Base-by-base conservation (phyloP, 1,140 invertebrate genomes). In the Sycophila sp. region DNA sequence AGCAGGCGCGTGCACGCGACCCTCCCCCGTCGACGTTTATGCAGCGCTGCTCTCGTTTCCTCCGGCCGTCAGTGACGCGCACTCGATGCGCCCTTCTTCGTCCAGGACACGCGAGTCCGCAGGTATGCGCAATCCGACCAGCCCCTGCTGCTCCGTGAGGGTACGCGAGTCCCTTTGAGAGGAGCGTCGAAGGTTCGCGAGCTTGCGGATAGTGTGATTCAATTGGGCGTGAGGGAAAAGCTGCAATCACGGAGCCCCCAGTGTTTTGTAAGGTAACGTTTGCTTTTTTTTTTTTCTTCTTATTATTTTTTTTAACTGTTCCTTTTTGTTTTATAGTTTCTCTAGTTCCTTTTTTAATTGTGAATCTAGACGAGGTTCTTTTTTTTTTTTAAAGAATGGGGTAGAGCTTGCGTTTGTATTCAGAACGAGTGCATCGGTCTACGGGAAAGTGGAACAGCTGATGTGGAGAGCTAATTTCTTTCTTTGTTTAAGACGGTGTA, bases 221-320 rank as follows among this genome's bases (percentile, higher is more conserved):
- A n/a, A n/a, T n/a, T n/a, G n/a, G n/a, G n/a, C n/a, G n/a, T 38
- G 15, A 3, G 24, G 24, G 47, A 10, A 42, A 73, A 74, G 32
- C 74, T 63, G 70, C 71, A 77, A 85, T 85, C 74, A 82, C 84
- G 80, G 85, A 86, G 77, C 84, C 85, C 77, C 82, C 84, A 73
- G 83, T 83, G 77, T 79, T 86, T 75, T 81, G 82, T 40, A 86
- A 85, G 78, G 85, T 86, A 78, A 75, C 24, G 15, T 10, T 6
- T 11, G 26, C 8, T 45, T 30, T 13, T 45, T 40, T 28, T 24
- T 36, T 36, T 38, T 55, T 62, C n/a, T 42, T 49, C 17, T 51
- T 40, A 51, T 36, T 62, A n/a, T n/a, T n/a, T n/a, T n/a, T n/a
- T n/a, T n/a, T n/a, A n/a, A n/a, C n/a, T n/a, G n/a, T n/a, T n/a